These are phyloP conservation scores for Sitta europaea DNA, from an alignment of 2,113 vertebrate genomes.

Conservation along the genomic window DNA sequence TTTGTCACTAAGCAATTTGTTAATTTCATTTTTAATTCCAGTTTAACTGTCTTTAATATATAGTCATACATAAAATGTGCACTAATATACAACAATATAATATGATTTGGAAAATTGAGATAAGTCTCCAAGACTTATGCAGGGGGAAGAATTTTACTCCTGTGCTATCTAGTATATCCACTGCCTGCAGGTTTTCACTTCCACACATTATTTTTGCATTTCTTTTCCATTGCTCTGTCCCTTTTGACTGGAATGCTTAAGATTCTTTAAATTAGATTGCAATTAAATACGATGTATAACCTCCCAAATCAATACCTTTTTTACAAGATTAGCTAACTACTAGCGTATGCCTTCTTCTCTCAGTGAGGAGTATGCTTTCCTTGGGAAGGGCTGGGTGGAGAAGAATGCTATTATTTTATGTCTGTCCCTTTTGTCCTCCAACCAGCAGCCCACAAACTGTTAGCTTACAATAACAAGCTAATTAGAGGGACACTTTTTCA, in stretches of 20 bases:
- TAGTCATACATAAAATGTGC: background rate
- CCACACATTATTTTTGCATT: background rate
- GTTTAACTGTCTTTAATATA: background rate
- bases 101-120: background rate
- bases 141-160: background rate
- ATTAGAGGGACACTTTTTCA: background rate
- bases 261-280: background rate
- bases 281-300: too few relatives aligned
- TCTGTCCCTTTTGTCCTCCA: background rate
- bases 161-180: background rate
- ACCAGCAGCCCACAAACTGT: background rate
- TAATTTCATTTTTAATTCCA: background rate
- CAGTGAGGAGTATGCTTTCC: background rate
- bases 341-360: background rate
- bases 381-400: background rate
- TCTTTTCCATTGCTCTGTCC: fast-evolving
- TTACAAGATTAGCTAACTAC: background rate
- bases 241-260: background rate
- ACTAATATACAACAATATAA: background rate
- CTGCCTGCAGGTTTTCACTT: background rate
- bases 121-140: background rate
- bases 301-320: background rate
- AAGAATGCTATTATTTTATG: background rate
- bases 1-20: background rate
- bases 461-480: background rate